Conservation (phyloP, 2,888 invertebrate genomes). For the Caenorhabditis sp. region DNA sequence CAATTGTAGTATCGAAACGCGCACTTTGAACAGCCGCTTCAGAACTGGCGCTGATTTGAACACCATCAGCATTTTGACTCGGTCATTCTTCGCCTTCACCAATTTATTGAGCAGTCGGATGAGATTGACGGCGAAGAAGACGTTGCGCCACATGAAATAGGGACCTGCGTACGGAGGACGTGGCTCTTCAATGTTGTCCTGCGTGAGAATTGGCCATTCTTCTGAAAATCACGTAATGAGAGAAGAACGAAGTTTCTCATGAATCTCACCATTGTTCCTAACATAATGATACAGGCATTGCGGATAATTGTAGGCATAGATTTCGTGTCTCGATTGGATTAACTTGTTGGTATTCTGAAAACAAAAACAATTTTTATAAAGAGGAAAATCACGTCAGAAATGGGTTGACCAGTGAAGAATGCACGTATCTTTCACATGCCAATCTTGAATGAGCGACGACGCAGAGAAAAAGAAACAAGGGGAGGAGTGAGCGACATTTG, state of each 20-base stretch:
- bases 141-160: slow-evolving; percentile 95
- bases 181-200: slow-evolving; percentile 73
- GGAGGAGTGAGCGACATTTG: slow-evolving; percentile 27
- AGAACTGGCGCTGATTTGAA: slow-evolving; percentile 99
- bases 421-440: slow-evolving; percentile 45
- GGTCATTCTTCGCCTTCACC: slow-evolving; percentile 99
- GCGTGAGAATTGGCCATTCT: slow-evolving; percentile 75
- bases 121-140: slow-evolving; percentile 97
- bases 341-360: slow-evolving; percentile 61
- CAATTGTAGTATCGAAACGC: slow-evolving; percentile 88
- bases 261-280: slow-evolving; percentile 66
- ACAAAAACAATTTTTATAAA: neutral
- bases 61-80: slow-evolving; percentile 92
- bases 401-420: neutral
- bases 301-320: slow-evolving; percentile 79
- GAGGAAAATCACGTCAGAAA: neutral
- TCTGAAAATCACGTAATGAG: slow-evolving; percentile 59
- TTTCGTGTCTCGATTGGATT: slow-evolving; percentile 90
- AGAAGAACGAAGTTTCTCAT: neutral
- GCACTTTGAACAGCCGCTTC: slow-evolving; percentile 90
- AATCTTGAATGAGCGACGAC: slow-evolving; percentile 4
- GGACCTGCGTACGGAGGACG: slow-evolving; percentile 55
- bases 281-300: slow-evolving; percentile 74
- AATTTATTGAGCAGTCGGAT: slow-evolving; percentile 94
- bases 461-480: slow-evolving; percentile 13